phyloP scores from a whole-genome alignment of 2,888 invertebrate species.

The Caenorhabditis auriculariae region DNA sequence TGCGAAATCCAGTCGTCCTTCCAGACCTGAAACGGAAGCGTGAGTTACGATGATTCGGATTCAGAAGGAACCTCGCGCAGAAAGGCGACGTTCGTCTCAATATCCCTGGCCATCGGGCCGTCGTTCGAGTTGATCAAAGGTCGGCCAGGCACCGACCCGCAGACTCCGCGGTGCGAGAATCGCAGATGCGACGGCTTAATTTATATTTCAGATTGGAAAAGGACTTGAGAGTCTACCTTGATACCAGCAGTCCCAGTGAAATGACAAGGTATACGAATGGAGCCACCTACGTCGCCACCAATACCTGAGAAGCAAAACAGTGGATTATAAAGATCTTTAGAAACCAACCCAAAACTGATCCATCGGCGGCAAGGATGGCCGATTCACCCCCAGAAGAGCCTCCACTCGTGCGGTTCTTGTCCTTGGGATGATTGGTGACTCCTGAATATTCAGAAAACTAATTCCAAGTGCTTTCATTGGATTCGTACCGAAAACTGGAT shows the following conservation, averaged over 20 bases:
- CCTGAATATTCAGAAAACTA: conserved; percentile 1
- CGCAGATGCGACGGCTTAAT: conserved; percentile 46
- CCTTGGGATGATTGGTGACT: conserved; percentile 32
- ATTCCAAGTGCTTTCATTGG: neutral
- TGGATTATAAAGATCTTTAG: neutral
- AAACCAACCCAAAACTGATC: conserved; percentile 28
- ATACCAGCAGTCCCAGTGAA: conserved; percentile 67
- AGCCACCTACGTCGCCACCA: conserved; percentile 67
- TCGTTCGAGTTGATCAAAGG: conserved; percentile 53
- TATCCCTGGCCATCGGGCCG: conserved; percentile 50
- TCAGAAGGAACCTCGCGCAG: conserved; percentile 28
- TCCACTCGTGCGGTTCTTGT: conserved; percentile 28
- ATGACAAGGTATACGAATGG: conserved; percentile 66
- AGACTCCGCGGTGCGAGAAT: conserved; percentile 43
- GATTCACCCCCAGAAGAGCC: conserved; percentile 46
- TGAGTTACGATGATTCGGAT: no score
- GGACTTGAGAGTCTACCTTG: conserved; percentile 18
- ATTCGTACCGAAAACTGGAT: conserved; percentile 66
- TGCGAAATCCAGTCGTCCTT: conserved; percentile 35
- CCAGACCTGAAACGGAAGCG: conserved; percentile 37
- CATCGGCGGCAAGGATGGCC: conserved; percentile 63
- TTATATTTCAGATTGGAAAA: neutral
- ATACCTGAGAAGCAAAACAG: conserved; percentile 51
- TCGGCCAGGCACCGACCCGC: conserved; percentile 52
- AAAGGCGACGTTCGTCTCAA: conserved; percentile 43